Evolutionary conservation across 2,113 vertebrate genomes (phyloP).

Genomic region (Gambusia holbrooki): DNA sequence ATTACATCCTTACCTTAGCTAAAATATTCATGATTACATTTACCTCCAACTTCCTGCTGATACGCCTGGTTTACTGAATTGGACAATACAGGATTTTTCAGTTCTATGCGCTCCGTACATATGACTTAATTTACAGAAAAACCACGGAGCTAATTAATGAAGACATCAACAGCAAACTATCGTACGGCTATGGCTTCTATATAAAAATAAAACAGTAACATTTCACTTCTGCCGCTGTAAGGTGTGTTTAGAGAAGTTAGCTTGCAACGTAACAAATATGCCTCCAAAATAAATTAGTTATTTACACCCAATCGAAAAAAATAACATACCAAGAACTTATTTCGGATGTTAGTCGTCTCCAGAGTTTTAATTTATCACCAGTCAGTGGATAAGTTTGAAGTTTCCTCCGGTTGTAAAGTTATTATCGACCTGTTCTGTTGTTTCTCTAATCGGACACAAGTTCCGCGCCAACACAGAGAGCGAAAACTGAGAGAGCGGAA

Average conservation of each 20-base stretch:
- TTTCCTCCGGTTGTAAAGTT: not conserved
- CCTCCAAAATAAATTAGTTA: not conserved
- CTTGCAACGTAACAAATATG: not conserved
- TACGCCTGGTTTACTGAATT: too few species aligned
- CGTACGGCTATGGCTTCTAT: not conserved
- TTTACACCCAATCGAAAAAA: not conserved
- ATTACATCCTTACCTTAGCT: too few species aligned
- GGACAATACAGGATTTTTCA: too few species aligned
- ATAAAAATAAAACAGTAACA: not conserved
- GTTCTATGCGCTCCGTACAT: not conserved
- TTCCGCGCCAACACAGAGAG: conserved; percentile 63
- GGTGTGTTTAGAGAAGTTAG: not conserved
- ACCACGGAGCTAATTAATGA: not conserved
- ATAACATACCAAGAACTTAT: not conserved
- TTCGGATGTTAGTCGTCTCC: not conserved
- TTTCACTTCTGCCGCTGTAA: not conserved
- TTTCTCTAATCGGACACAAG: conserved; percentile 7
- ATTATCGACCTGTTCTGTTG: too few species aligned
- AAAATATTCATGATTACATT: too few species aligned
- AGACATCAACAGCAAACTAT: not conserved
- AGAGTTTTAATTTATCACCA: not conserved
- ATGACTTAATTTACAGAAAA: not conserved
- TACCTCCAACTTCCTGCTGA: too few species aligned
- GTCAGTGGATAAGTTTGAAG: not conserved
- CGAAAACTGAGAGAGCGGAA: conserved; percentile 45